Base-by-base conservation (phyloP, 2,113 vertebrate species). In the Chaenogobius annularis region DNA sequence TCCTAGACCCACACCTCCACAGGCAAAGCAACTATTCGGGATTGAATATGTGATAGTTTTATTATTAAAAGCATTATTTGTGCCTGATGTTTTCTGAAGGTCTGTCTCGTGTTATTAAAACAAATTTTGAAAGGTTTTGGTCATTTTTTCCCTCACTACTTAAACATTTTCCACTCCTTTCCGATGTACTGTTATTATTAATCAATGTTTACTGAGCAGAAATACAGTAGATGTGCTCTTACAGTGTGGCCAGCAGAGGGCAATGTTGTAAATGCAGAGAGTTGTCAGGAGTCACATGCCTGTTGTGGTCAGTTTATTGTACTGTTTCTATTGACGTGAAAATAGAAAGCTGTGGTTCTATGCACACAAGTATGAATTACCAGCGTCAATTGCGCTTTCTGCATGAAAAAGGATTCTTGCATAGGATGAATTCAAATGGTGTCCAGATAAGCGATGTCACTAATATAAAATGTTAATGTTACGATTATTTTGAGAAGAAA, bases 211-310 rank as follows among this genome's bases (percentile, higher is more conserved):
- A 23, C 26, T 40, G 7, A 52, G 26, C 20, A 54, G 55, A 66
- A 26, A 14, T 56, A 10, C 0, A 44, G 13, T 62, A 26, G 17
- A 7, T 70, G 58, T 22, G 5, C 31, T 40, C 40, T 26, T 23
- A 7, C 55, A 52, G 23, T 26, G 23, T 66, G 47, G 15, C 84
- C 87, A 85, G 69, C 72, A 85, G 82, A 74, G 82, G 84, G 87
- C 75, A 43, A 1, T 72, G 69, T 83, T 83, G 73, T 43, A 70
- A 26, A 65, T 63, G 37, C 55, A 26, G 37, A 26, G 5, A 59
- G 13, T 35, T 62, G 26, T 35, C 35, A 20, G 35, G 7, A n/a
- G 61, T 43, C 17, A 35, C 23, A 63, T 8, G 35, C 61, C 35
- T 40, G 19, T 63, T 59, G 3, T 59, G 23, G 22, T 59, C 31